Evolutionary conservation across 2,797 vertebrate genomes (phyloP).

Genomic region (Synanceia verrucosa): DNA sequence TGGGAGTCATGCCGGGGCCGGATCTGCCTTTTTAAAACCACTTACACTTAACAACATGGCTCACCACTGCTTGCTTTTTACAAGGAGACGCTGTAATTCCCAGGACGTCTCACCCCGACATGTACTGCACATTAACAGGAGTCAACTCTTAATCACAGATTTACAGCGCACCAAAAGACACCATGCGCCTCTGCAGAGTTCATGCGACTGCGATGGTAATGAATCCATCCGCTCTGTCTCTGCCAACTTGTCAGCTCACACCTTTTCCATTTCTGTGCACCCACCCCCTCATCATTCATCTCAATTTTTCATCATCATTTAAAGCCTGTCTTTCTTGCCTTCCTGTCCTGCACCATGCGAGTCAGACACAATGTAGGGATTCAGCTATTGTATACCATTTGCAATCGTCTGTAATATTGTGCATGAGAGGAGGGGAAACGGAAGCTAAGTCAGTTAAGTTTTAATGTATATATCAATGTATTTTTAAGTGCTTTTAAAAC

Average conservation of each 20-base stretch:
- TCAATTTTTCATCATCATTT: conserved; percentile 23
- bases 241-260: conserved; percentile 50
- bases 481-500: too few relatives aligned
- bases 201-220: conserved; percentile 30
- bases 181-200: background rate
- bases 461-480: too few relatives aligned
- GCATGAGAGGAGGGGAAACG: background rate
- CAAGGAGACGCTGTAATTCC: conserved; percentile 52
- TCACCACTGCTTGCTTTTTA: conserved; percentile 39
- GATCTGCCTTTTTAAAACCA: conserved; percentile 55
- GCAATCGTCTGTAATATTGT: background rate
- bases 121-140: conserved; percentile 51
- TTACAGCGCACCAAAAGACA: conserved; percentile 37
- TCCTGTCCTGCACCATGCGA: conserved; percentile 1
- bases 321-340: conserved; percentile 31
- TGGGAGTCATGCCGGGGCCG: conserved; percentile 51
- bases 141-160: conserved; percentile 62
- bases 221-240: conserved; percentile 38
- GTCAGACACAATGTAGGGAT: conserved; percentile 15
- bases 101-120: conserved; percentile 48
- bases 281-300: conserved; percentile 42
- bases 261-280: conserved; percentile 30
- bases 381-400: too few relatives aligned
- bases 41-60: conserved; percentile 58
- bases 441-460: background rate